Evolutionary conservation across 1,140 invertebrate genomes (phyloP), one percentile per base, ranked within the genome.

Genomic region (Trialeurodes vaporariorum): DNA sequence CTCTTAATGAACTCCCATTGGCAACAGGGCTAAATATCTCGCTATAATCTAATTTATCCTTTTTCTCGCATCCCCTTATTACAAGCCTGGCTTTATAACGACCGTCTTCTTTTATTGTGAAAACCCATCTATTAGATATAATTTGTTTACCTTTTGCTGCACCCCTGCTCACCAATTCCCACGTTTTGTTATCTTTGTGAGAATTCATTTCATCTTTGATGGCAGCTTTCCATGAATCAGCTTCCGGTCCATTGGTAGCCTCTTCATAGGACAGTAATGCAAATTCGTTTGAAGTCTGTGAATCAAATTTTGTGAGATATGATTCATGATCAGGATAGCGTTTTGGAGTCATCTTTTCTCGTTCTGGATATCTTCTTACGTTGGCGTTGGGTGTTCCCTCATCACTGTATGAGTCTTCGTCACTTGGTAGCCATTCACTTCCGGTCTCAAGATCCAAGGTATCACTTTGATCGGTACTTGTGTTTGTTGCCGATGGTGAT

Each of bases 41-140:
- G 27, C 12, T 59, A 27, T 23, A 64, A 1, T 64, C 49, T 1
- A 58, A 21, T 27, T 23, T 34, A 26, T 64, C 0, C n/a, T 60
- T 34, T 65, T 68, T 62, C 27, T 34, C 21, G 64, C 27, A 64
- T n/a, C 67, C 67, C 27, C 27, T 61, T 40, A 63, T 59, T 0
- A 65, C 67, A 34, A 68, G 25, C 25, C 67, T 59, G 2, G 67
- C 58, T n/a, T 68, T 68, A 17, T 68, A 64, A 34, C 27, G 70
- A 63, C 62, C 62, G 12, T 1, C 24, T n/a, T 22, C 49, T 67
- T 63, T 26, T 21, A 65, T 58, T 25, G 26, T 27, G n/a, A 67
- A 67, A 27, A 67, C 26, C 66, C 66, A 67, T 34, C 40, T 67
- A n/a, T 26, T 34, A 40, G 64, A 34, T 13, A 65, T 22, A 40